Evolutionary conservation across 2,113 vertebrate genomes (phyloP).

Genomic region (Sprattus sprattus): DNA sequence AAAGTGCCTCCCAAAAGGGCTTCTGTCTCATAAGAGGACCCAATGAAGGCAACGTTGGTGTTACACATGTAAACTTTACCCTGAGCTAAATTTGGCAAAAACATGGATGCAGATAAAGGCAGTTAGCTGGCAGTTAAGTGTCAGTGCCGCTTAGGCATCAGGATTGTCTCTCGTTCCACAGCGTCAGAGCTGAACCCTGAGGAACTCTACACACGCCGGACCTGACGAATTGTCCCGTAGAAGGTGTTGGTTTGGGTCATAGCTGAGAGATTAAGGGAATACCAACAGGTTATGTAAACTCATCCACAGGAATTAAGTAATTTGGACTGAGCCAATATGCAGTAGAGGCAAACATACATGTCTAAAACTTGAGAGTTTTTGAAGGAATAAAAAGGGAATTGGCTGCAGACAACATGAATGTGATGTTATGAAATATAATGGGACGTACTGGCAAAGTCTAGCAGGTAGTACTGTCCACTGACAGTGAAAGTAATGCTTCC

Average conservation of each 20-base stretch:
- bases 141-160: neutral
- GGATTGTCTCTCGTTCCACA: neutral
- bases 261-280: neutral
- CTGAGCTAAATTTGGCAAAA: no score
- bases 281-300: neutral
- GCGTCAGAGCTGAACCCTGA: neutral
- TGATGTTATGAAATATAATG: neutral
- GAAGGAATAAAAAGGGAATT: no score
- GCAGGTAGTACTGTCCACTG: neutral
- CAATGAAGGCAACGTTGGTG: no score
- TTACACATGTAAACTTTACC: no score
- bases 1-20: no score
- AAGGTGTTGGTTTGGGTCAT: neutral
- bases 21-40: no score
- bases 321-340: no score
- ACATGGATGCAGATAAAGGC: neutral
- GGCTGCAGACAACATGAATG: neutral
- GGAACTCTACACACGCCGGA: neutral
- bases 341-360: no score
- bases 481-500: conserved; percentile 1
- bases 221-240: neutral
- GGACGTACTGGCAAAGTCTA: conserved; percentile 2
- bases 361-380: neutral
- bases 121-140: neutral
- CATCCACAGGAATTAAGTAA: neutral